These are phyloP conservation scores for Lepidonotus clava DNA, from an alignment of 2,888 invertebrate species.

Conservation along the genomic window DNA sequence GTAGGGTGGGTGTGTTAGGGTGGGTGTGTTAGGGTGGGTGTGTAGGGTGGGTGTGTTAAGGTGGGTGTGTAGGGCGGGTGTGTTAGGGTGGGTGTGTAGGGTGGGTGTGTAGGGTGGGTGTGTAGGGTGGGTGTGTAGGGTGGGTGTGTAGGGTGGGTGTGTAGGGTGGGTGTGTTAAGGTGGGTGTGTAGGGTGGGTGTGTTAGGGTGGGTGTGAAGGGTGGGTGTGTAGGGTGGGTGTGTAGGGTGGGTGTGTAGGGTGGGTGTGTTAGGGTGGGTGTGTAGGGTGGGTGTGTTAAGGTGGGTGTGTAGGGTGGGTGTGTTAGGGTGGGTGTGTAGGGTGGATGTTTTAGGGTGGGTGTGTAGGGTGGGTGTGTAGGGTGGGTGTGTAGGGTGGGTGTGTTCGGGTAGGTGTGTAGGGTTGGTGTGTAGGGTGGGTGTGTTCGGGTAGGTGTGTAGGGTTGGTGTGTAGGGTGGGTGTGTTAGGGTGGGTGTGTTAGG, in stretches of 20 bases:
- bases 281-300: background rate
- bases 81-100: background rate
- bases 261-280: background rate
- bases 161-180: background rate
- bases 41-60: background rate
- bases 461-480: background rate
- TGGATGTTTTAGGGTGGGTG: background rate
- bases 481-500: background rate
- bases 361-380: background rate
- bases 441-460: background rate
- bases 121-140: background rate
- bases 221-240: background rate
- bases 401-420: background rate
- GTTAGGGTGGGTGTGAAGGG: background rate
- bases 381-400: background rate
- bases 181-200: background rate
- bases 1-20: background rate
- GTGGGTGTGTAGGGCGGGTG: background rate
- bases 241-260: background rate
- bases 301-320: background rate
- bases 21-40: background rate
- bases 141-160: background rate
- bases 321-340: background rate
- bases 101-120: background rate
- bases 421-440: background rate